phyloP scores from a whole-genome alignment of 2,113 vertebrate genomes.

The Phocoena phocoena region DNA sequence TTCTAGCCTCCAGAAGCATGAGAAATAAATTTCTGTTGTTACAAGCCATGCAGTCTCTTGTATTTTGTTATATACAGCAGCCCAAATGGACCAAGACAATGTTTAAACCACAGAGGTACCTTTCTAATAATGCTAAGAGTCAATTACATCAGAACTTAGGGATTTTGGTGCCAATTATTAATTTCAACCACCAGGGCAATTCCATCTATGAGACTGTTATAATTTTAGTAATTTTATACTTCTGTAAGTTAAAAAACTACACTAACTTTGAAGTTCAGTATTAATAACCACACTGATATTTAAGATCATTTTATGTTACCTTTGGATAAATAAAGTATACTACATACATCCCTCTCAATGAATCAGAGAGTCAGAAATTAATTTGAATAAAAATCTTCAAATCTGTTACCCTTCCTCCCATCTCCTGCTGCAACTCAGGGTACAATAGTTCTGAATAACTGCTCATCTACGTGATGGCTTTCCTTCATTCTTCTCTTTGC shows the following conservation, averaged over 20 bases:
- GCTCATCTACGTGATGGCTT: neutral
- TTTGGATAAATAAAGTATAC: neutral
- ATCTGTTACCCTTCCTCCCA: neutral
- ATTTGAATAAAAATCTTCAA: neutral
- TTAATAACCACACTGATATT: neutral
- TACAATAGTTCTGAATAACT: neutral
- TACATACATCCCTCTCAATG: neutral
- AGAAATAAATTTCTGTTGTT: neutral
- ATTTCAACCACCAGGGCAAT: neutral
- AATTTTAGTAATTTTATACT: neutral
- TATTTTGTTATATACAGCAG: neutral
- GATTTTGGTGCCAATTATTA: neutral
- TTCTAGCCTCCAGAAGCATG: neutral
- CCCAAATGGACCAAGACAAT: neutral
- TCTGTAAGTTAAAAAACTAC: neutral
- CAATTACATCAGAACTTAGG: neutral
- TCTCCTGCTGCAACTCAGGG: neutral
- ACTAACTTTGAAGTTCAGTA: neutral
- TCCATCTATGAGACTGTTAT: neutral
- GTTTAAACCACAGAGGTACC: neutral
- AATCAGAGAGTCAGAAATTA: neutral
- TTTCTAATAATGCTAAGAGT: neutral
- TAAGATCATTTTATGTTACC: neutral
- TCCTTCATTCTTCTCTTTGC: neutral
- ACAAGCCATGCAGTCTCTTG: neutral